phyloP scores from a whole-genome alignment of 2,113 vertebrate genomes.

The Saccopteryx leptura region DNA sequence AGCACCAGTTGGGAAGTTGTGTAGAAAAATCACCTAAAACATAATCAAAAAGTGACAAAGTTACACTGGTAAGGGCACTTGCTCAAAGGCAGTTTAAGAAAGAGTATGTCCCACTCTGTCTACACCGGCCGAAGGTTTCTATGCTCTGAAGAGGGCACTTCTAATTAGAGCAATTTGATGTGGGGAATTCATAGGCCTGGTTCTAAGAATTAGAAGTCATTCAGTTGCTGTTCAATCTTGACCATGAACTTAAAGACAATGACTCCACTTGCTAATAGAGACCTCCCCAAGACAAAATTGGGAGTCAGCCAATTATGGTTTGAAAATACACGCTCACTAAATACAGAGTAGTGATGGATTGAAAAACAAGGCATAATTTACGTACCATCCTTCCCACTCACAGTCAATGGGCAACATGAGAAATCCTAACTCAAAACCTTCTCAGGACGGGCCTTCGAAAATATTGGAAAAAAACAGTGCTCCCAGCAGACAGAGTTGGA shows the following conservation, averaged over 20 bases:
- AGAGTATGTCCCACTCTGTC: neutral
- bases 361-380: neutral
- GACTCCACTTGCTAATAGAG: neutral
- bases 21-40: neutral
- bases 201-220: neutral
- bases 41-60: neutral
- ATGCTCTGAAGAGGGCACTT: neutral
- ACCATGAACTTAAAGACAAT: neutral
- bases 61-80: neutral
- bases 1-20: rapidly evolving
- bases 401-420: neutral
- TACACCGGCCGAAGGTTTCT: neutral
- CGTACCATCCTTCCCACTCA: neutral
- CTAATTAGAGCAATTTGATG: neutral
- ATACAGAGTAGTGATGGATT: neutral
- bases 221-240: neutral
- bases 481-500: neutral
- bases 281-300: neutral
- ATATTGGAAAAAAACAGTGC: neutral
- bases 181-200: neutral
- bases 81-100: neutral
- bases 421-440: neutral
- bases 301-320: neutral
- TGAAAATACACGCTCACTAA: neutral
- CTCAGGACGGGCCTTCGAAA: neutral